Evolutionary conservation across 2,888 invertebrate species (phyloP).

Genomic region (Lepidochrysops patricia): DNA sequence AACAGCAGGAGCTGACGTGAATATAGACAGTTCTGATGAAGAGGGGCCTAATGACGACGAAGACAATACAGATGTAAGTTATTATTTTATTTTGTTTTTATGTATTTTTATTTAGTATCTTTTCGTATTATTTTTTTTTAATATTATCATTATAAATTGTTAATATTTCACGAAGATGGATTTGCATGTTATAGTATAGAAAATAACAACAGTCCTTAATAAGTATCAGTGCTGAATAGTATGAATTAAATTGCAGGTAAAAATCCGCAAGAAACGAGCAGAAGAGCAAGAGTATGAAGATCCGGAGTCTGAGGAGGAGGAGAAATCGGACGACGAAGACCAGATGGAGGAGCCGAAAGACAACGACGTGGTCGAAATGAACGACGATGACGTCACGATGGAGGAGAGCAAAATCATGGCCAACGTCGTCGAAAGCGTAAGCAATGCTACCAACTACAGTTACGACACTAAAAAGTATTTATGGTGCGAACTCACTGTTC

Average conservation of each 20-base stretch:
- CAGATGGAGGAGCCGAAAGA: constrained; percentile 38
- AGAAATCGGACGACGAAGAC: constrained; percentile 66
- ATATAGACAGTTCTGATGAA: constrained; percentile 78
- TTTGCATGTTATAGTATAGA: too few relatives aligned
- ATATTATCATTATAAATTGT: too few relatives aligned
- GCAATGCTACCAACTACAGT: constrained; percentile 76
- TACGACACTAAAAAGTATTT: constrained; percentile 83
- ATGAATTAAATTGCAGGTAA: constrained; percentile 36
- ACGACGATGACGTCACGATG: constrained; percentile 34
- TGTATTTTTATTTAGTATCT: constrained; percentile 8
- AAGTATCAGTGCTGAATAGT: constrained; percentile 2
- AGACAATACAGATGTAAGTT: constrained; percentile 41
- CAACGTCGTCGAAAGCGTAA: constrained; percentile 53
- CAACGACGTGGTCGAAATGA: constrained; percentile 38
- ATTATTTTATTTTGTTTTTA: background rate
- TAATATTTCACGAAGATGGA: too few relatives aligned
- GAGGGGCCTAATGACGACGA: constrained; percentile 67
- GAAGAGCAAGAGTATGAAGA: constrained; percentile 81
- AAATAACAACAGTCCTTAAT: too few relatives aligned
- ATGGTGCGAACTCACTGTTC: constrained; percentile 90
- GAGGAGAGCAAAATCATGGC: constrained; percentile 47
- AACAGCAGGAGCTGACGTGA: constrained; percentile 65
- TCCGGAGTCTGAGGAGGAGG: constrained; percentile 75
- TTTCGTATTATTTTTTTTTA: background rate
- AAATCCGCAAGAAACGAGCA: constrained; percentile 68